phyloP scores from a whole-genome alignment of 2,888 invertebrate genomes.

The Acanthacorydalis orientalis region DNA sequence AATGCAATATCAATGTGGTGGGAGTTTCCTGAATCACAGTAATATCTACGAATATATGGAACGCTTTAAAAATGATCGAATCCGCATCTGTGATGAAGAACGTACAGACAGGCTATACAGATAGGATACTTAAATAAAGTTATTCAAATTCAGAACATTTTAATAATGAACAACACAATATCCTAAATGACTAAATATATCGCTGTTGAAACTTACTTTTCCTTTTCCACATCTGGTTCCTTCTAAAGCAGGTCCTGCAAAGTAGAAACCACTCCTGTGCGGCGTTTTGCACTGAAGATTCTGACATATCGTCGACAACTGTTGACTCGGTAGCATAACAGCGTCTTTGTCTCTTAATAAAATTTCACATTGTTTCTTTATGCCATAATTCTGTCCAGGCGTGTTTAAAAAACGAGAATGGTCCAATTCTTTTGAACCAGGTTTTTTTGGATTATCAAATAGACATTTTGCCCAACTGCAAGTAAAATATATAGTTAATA shows the following conservation, averaged over 20 bases:
- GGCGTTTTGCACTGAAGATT: constrained; percentile 57
- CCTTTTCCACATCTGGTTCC: constrained; percentile 54
- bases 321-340: constrained; percentile 25
- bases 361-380: constrained; percentile 59
- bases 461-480: constrained; percentile 47
- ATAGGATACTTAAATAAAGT: too few relatives aligned
- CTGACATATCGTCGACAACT: constrained; percentile 35
- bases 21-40: too few relatives aligned
- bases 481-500: too few relatives aligned
- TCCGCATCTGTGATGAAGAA: too few relatives aligned
- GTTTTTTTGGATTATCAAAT: constrained; percentile 34
- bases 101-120: too few relatives aligned
- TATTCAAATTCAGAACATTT: too few relatives aligned
- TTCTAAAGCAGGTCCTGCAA: constrained; percentile 67
- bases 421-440: constrained; percentile 30
- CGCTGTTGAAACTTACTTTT: constrained; percentile 29
- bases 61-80: too few relatives aligned
- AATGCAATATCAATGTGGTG: too few relatives aligned
- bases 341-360: constrained; percentile 54
- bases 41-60: too few relatives aligned
- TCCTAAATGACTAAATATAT: too few relatives aligned
- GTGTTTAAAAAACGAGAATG: constrained; percentile 43
- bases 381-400: constrained; percentile 53
- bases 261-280: constrained; percentile 54
- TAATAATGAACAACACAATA: too few relatives aligned